phyloP scores from a whole-genome alignment of 2,797 vertebrate genomes.

The Mormyrus hasselquistii region DNA sequence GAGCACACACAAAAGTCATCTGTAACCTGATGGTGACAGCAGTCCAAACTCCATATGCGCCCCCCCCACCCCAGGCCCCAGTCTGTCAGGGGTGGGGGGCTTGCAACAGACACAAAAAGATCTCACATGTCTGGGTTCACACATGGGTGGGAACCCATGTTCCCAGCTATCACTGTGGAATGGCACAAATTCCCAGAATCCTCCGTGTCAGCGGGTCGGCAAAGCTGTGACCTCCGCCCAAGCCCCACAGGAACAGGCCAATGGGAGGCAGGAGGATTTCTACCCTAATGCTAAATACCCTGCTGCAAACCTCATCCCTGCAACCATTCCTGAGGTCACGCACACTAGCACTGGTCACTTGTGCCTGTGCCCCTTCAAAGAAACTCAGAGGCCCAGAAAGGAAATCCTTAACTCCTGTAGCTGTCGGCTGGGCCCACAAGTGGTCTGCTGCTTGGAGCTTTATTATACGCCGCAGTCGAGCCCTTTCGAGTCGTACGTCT shows the following conservation, averaged over 20 bases:
- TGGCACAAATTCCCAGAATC: not conserved
- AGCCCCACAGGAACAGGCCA: not conserved
- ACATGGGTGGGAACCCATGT: not conserved
- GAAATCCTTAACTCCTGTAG: not conserved
- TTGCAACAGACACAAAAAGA: not conserved
- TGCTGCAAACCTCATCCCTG: not conserved
- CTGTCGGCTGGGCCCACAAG: conserved; percentile 24
- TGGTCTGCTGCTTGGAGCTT: conserved; percentile 27
- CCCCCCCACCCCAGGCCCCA: not conserved
- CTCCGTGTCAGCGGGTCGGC: not conserved
- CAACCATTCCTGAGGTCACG: not conserved
- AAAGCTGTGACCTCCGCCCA: not conserved
- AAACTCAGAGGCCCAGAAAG: not conserved
- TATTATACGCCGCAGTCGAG: conserved; percentile 17
- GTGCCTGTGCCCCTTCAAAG: not conserved
- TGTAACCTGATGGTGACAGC: not conserved
- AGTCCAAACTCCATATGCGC: not conserved
- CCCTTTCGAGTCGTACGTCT: not conserved
- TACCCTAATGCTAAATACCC: not conserved
- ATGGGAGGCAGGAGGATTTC: not conserved
- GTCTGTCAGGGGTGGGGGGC: not conserved
- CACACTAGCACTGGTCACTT: not conserved
- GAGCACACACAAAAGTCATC: not conserved
- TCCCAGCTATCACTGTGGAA: not conserved
- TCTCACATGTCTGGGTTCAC: conserved; percentile 19